These are phyloP conservation scores for Etia nguti DNA, from an alignment of 2,113 vertebrate genomes.

Conservation along the genomic window DNA sequence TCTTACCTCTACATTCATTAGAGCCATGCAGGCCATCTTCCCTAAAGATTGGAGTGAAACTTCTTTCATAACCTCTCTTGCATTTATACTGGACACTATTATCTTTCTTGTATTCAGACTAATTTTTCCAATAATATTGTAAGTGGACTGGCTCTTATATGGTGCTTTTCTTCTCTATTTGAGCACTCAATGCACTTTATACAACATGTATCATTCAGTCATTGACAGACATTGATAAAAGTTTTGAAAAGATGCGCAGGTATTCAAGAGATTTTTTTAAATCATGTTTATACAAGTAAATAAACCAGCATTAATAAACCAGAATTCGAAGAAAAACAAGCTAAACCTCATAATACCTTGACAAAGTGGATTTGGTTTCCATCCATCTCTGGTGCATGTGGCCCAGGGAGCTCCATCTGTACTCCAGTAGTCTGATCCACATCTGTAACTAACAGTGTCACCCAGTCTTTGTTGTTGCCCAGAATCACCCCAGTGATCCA, in stretches of 20 bases:
- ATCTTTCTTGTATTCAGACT: too few species aligned
- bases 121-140: too few species aligned
- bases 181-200: background rate
- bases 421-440: fast-evolving
- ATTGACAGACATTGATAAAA: background rate
- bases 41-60: background rate
- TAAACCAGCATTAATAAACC: too few species aligned
- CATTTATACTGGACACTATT: background rate
- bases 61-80: background rate
- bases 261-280: background rate
- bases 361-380: slow-evolving; percentile 55
- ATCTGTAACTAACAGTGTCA: fast-evolving
- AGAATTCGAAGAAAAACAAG: background rate
- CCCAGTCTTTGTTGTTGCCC: fast-evolving
- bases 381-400: slow-evolving; percentile 48
- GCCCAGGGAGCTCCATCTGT: fast-evolving
- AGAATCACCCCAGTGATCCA: fast-evolving
- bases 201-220: background rate
- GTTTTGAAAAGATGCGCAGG: background rate
- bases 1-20: background rate
- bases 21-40: background rate
- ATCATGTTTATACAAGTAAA: background rate
- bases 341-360: background rate
- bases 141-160: too few species aligned
- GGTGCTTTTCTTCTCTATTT: background rate